Evolutionary conservation across 2,888 invertebrate genomes (phyloP), one percentile per base, ranked within the genome.

Genomic region (Cryptus viduatorius): DNA sequence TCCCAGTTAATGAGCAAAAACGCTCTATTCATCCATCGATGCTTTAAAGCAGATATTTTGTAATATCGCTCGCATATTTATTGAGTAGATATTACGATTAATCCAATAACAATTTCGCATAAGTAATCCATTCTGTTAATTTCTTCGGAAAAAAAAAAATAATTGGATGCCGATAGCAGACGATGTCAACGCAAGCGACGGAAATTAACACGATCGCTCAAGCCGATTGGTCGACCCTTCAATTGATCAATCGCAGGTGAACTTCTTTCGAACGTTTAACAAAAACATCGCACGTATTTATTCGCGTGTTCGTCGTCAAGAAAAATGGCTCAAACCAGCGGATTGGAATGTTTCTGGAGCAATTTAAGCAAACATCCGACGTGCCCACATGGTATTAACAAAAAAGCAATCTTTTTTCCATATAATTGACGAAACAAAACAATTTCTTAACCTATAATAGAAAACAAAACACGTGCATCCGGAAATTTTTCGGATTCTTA

Each of bases 341-440:
- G 90, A 42, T 75, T 93, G n/a, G 87, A 90, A 80, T 93, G 91
- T 79, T 90, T 91, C 81, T 93, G 93, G 93, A 89, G 90, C n/a
- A 87, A 96, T 89, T 94, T 96, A 48, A 94, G 94, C 42, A 94
- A 94, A 16, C 96, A 97, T 94, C 97, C 97, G 0, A 89, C 95
- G 65, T 98, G 97, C 90, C 93, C 96, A 24, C 97, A 98, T 90
- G 97, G 97, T 94, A 91, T 85, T 80, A n/a, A 14, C 1, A 1
- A 61, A 31, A n/a, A 83, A 10, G 4, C 19, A 65, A 19, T 68
- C n/a, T 46, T 31, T 61, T 44, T 12, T 16, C 19, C 14, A 44
- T 42, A 56, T 37, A 46, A 56, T 67, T 44, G 7, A n/a, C n/a
- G 24, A 29, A 46, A 37, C 7, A 44, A 50, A 44, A 37, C 3